These are phyloP conservation scores for Nymphalis polychloros DNA, from an alignment of 2,888 invertebrate species.

Conservation along the genomic window DNA sequence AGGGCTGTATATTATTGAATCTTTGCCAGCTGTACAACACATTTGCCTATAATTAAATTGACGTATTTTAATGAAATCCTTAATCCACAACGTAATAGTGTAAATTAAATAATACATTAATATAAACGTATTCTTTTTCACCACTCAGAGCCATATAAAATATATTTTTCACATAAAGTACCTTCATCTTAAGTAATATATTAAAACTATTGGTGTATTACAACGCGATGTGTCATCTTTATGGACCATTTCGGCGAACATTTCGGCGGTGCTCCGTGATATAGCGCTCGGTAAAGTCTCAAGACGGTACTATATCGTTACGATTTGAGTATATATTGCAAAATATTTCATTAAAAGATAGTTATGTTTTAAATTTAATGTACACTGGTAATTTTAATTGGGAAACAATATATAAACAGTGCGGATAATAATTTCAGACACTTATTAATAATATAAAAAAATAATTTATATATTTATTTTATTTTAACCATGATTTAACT, in stretches of 20 bases:
- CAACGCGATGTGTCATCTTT: constrained; percentile 69
- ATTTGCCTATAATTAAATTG: no score
- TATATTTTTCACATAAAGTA: constrained; percentile 27
- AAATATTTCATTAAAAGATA: constrained; percentile 30
- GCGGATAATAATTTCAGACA: not conserved
- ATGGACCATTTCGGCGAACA: constrained; percentile 71
- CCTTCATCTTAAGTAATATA: constrained; percentile 42
- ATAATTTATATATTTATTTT: no score
- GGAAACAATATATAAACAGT: not conserved
- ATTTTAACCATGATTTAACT: no score
- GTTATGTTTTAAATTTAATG: constrained; percentile 9
- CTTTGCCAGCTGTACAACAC: no score
- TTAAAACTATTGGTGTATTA: constrained; percentile 70
- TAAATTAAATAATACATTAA: not conserved
- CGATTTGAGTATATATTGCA: constrained; percentile 27
- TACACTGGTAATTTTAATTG: not conserved
- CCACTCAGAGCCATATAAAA: constrained; percentile 25
- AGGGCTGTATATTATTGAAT: no score
- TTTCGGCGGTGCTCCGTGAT: constrained; percentile 74
- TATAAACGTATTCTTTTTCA: constrained; percentile 25
- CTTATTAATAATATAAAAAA: not conserved
- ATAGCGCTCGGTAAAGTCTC: constrained; percentile 48
- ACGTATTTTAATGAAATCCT: no score
- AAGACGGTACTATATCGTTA: constrained; percentile 40
- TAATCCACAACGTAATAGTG: no score